These are phyloP conservation scores for Melipona bicolor DNA, from an alignment of 2,888 invertebrate species.

Conservation along the genomic window DNA sequence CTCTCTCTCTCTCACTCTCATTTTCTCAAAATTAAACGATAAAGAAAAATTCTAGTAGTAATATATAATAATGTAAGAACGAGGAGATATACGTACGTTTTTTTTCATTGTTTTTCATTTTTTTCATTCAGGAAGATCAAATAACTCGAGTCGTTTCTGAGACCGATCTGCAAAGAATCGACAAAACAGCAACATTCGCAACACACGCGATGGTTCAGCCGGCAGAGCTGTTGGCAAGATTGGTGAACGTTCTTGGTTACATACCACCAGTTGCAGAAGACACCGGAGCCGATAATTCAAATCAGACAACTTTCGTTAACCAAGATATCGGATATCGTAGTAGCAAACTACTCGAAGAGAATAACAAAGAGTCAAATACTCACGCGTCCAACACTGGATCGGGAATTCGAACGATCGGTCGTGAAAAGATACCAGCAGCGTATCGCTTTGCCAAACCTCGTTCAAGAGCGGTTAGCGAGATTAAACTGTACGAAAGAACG, in stretches of 20 bases:
- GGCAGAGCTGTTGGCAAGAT: slow-evolving; percentile 90
- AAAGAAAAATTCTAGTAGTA: too few species aligned
- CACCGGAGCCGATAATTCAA: slow-evolving; percentile 52
- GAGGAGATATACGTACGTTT: neutral
- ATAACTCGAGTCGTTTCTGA: slow-evolving; percentile 90
- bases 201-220: slow-evolving; percentile 90
- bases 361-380: slow-evolving; percentile 73
- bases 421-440: slow-evolving; percentile 81
- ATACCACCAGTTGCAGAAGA: slow-evolving; percentile 80
- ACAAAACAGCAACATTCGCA: slow-evolving; percentile 91
- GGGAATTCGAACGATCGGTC: slow-evolving; percentile 85
- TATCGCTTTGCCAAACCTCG: slow-evolving; percentile 77
- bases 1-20: neutral
- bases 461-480: slow-evolving; percentile 88
- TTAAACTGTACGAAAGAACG: slow-evolving; percentile 82
- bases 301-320: slow-evolving; percentile 30
- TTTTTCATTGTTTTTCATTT: neutral
- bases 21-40: too few species aligned
- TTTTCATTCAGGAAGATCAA: slow-evolving; percentile 74
- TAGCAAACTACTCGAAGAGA: neutral
- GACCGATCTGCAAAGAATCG: slow-evolving; percentile 91
- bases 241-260: slow-evolving; percentile 91
- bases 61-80: too few species aligned
- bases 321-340: neutral
- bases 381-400: neutral